Evolutionary conservation across 2,797 vertebrate species (phyloP).

Genomic region (Parauchenoglanis ngamensis): DNA sequence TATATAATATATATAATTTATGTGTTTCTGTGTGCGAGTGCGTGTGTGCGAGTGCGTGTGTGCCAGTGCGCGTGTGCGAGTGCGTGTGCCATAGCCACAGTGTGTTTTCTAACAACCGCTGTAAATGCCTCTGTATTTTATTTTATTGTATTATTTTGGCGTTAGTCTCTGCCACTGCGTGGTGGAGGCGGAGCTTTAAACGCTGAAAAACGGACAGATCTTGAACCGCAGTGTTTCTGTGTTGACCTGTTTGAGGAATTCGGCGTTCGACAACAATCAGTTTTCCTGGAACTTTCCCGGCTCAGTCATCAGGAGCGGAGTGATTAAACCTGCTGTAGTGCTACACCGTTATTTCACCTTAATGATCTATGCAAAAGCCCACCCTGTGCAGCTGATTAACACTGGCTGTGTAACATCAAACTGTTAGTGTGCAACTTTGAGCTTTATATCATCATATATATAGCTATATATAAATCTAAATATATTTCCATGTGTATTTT

Average conservation of each 20-base stretch:
- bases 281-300: slow-evolving; percentile 44
- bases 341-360: slow-evolving; percentile 46
- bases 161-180: slow-evolving; percentile 76
- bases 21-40: slow-evolving; percentile 43
- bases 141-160: slow-evolving; percentile 67
- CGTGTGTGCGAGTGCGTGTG: slow-evolving; percentile 23
- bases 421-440: slow-evolving; percentile 61
- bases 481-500: slow-evolving; percentile 45
- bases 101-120: slow-evolving; percentile 66
- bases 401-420: slow-evolving; percentile 49
- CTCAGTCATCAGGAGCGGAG: slow-evolving; percentile 44
- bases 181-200: slow-evolving; percentile 72
- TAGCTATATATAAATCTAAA: slow-evolving; percentile 36
- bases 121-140: slow-evolving; percentile 75
- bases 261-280: slow-evolving; percentile 59
- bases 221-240: slow-evolving; percentile 65
- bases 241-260: slow-evolving; percentile 60
- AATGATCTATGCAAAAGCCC: slow-evolving; percentile 69
- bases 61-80: slow-evolving; percentile 19
- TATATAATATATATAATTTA: slow-evolving; percentile 55
- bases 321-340: slow-evolving; percentile 63
- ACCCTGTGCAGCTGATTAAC: slow-evolving; percentile 65
- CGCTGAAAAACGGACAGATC: slow-evolving; percentile 43
- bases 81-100: slow-evolving; percentile 40
- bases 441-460: slow-evolving; percentile 50